A percentile compares a stretch with the other conserved stretches of the same genome.
These are phyloP conservation scores for Lasioglossum pauxillum DNA, from an alignment of 2,888 invertebrate species.

Conservation along the genomic window DNA sequence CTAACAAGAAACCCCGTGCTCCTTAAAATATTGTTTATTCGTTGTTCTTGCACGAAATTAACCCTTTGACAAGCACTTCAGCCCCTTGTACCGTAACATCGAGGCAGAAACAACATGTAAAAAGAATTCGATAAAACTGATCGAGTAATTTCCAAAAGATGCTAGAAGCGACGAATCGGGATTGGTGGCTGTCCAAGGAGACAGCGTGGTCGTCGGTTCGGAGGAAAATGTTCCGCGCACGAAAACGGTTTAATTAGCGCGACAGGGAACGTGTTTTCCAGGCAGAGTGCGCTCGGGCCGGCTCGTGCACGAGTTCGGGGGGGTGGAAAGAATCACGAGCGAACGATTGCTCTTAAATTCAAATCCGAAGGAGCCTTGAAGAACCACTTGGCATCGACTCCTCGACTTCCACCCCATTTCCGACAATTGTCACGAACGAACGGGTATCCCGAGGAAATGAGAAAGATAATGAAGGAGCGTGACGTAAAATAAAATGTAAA, in stretches of 20 bases:
- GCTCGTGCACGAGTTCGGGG: constrained; percentile 1
- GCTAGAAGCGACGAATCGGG: background rate
- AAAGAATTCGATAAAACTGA: background rate
- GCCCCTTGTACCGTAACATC: background rate
- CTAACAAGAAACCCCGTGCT: background rate
- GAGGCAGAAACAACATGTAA: no score
- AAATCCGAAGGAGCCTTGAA: constrained; percentile 65
- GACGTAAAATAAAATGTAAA: constrained; percentile 80
- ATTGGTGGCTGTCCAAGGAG: background rate
- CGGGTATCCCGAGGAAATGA: constrained; percentile 74
- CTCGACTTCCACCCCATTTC: constrained; percentile 73
- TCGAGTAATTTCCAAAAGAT: background rate
- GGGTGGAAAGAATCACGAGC: constrained; percentile 32
- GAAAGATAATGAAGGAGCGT: constrained; percentile 78
- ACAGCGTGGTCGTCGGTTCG: background rate
- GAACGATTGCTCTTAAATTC: constrained; percentile 63
- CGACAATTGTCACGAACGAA: constrained; percentile 74
- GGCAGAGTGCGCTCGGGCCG: background rate
- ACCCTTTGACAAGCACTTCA: background rate
- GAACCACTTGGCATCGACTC: constrained; percentile 70
- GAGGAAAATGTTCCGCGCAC: background rate
- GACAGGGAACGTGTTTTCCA: constrained; percentile 12
- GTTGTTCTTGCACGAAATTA: background rate
- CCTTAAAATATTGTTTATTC: background rate
- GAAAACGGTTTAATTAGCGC: background rate